Conservation (phyloP, 2,888 invertebrate species). For the Ectemnius continuus region DNA sequence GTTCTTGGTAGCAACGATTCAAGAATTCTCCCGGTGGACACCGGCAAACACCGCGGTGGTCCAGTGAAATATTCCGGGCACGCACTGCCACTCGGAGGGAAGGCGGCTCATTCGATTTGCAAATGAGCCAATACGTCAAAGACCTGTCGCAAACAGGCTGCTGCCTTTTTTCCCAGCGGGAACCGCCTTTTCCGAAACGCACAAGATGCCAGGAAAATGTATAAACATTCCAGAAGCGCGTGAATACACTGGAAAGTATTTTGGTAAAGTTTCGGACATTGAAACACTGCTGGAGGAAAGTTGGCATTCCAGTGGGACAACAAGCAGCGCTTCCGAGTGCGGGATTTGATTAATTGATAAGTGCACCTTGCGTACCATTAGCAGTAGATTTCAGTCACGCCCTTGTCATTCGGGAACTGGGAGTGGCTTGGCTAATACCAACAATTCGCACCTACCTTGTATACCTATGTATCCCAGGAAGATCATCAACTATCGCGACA, state of each 20-base stretch:
- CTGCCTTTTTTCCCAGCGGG: no score
- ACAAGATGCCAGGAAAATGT: no score
- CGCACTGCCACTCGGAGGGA: slow-evolving; percentile 25
- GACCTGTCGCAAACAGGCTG: slow-evolving; percentile 4
- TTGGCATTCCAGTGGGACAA: not conserved
- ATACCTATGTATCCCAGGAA: slow-evolving; percentile 9
- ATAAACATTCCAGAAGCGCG: no score
- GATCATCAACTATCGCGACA: not conserved
- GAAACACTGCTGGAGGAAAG: no score
- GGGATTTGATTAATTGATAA: slow-evolving; percentile 60
- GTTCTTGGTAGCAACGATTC: not conserved
- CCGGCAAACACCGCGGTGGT: slow-evolving; percentile 29
- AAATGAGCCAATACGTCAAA: slow-evolving; percentile 36
- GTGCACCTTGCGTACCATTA: slow-evolving; percentile 44
- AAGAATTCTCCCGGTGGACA: slow-evolving; percentile 12
- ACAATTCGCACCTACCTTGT: slow-evolving; percentile 13
- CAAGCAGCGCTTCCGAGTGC: slow-evolving; percentile 30
- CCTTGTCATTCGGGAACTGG: slow-evolving; percentile 56
- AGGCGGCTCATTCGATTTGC: slow-evolving; percentile 35
- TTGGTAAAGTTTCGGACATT: no score
- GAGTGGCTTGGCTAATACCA: slow-evolving; percentile 55
- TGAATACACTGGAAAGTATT: no score
- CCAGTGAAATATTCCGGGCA: slow-evolving; percentile 37
- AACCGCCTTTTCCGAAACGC: no score
- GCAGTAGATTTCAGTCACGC: slow-evolving; percentile 57